phyloP scores from a whole-genome alignment of 2,113 vertebrate genomes.

The Lutjanus erythropterus region DNA sequence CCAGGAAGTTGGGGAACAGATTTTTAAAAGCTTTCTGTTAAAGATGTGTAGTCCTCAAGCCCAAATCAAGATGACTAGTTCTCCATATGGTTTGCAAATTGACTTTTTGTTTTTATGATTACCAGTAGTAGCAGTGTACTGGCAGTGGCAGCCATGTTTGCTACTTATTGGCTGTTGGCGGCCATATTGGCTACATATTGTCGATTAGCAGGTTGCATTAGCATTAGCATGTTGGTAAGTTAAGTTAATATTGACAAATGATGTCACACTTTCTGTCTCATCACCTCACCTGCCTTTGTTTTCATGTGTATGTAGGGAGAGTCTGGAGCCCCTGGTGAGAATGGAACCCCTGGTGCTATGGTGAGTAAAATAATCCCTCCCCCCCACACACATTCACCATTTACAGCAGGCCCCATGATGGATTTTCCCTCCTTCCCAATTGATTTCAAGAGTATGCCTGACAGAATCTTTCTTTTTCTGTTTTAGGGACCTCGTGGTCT shows the following conservation, averaged over 20 bases:
- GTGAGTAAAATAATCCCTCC: slow-evolving; percentile 77
- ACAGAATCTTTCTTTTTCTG: slow-evolving; percentile 15
- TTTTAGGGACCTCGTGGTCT: slow-evolving; percentile 94
- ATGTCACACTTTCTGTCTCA: not conserved
- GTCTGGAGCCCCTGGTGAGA: slow-evolving; percentile 92
- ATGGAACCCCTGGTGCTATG: slow-evolving; percentile 96
- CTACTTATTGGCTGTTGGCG: too few species aligned
- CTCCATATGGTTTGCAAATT: not conserved
- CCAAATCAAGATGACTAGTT: not conserved
- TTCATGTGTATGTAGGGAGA: slow-evolving; percentile 87
- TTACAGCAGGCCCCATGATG: not conserved
- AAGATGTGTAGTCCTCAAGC: not conserved
- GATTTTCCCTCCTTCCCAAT: not conserved
- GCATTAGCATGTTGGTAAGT: not conserved
- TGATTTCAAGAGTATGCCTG: not conserved
- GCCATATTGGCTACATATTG: not conserved
- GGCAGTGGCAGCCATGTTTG: too few species aligned
- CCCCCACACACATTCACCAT: not conserved
- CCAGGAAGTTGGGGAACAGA: too few species aligned
- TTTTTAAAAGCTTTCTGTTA: not conserved
- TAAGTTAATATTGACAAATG: not conserved
- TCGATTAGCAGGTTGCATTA: not conserved
- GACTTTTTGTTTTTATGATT: too few species aligned
- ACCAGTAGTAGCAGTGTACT: too few species aligned
- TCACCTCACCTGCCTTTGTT: slow-evolving; percentile 8